Evolutionary conservation across 2,888 invertebrate species (phyloP).

Genomic region (Tetanocera ferruginea): DNA sequence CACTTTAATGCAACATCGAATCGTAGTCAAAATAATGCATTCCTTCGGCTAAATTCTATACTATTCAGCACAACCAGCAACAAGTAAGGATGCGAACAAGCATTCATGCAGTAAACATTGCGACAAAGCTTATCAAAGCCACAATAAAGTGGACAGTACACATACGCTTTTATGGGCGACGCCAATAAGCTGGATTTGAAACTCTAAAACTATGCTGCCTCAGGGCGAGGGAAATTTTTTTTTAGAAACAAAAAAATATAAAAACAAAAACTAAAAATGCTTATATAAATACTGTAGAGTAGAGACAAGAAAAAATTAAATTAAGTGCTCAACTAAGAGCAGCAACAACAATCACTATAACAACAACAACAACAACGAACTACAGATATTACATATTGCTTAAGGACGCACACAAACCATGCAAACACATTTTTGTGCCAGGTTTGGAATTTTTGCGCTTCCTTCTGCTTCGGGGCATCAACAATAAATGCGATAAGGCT

Average conservation of each 20-base stretch:
- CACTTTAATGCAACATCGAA: background rate
- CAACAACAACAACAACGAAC: conserved; percentile 12
- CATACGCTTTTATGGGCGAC: background rate
- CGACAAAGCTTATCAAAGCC: conserved; percentile 16
- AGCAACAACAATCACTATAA: background rate
- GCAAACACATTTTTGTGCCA: background rate
- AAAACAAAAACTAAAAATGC: background rate
- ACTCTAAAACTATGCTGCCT: background rate
- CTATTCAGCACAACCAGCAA: background rate
- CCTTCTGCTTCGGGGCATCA: conserved; percentile 22
- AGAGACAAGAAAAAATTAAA: background rate
- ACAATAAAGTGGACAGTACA: background rate
- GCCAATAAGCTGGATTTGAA: background rate
- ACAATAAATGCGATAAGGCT: conserved; percentile 30
- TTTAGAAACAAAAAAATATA: background rate
- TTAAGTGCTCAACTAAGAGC: conserved; percentile 26
- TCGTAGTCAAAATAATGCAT: background rate
- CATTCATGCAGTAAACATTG: background rate
- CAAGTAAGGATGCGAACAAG: background rate
- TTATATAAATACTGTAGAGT: background rate
- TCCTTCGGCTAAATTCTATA: background rate
- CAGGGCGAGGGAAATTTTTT: background rate
- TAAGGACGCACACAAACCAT: too few relatives aligned
- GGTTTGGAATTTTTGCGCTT: background rate
- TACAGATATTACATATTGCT: background rate